Evolutionary conservation across 2,113 vertebrate genomes (phyloP).

Genomic region (Tragulus kanchil): DNA sequence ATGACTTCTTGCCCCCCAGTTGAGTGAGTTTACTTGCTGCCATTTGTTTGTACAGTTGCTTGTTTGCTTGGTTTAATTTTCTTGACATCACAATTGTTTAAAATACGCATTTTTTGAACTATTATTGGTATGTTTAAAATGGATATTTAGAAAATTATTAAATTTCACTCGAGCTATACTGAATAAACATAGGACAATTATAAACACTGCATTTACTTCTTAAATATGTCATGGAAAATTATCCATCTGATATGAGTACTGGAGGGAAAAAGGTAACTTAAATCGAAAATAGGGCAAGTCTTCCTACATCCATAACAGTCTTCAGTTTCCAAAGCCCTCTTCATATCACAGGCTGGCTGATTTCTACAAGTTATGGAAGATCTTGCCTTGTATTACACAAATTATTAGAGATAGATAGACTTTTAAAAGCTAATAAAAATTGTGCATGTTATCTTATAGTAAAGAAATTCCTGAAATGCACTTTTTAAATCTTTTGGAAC

Average conservation of each 20-base stretch:
- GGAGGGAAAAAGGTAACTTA: background rate
- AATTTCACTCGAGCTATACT: background rate
- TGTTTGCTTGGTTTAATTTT: background rate
- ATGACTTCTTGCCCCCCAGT: background rate
- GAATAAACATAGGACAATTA: background rate
- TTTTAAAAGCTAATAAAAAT: background rate
- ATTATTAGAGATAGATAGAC: background rate
- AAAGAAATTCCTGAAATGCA: background rate
- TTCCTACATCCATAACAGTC: background rate
- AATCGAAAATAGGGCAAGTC: background rate
- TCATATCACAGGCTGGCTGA: background rate
- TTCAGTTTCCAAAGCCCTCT: background rate
- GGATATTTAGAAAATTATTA: background rate
- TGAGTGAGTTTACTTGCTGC: background rate
- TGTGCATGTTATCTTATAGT: background rate
- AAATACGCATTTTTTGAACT: background rate
- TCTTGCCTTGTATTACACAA: background rate
- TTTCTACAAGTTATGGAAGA: background rate
- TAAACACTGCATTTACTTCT: background rate
- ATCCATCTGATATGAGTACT: background rate
- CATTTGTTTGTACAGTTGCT: slow-evolving; percentile 1
- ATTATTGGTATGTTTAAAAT: background rate
- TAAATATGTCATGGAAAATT: background rate
- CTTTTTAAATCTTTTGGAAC: background rate
- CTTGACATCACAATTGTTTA: background rate